Percentiles rank a stretch among this genome's conserved stretches.
Evolutionary conservation across 2,797 vertebrate genomes (phyloP).

Genomic region (Propithecus deckenii): DNA sequence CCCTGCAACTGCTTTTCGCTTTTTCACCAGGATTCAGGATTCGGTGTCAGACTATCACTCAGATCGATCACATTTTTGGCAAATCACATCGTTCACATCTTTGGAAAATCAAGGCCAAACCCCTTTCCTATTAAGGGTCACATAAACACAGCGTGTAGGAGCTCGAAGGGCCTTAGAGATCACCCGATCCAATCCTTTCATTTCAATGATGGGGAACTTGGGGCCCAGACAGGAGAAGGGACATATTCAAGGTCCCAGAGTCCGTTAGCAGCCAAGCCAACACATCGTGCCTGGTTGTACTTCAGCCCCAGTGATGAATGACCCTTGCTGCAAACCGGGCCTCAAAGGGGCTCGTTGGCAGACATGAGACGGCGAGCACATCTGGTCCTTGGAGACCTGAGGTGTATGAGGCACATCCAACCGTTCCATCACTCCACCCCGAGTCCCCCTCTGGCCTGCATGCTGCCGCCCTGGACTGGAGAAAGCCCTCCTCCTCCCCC

Average conservation of each 20-base stretch:
- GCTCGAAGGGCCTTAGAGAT: neutral
- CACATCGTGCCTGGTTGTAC: constrained; percentile 8
- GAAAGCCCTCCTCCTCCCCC: neutral
- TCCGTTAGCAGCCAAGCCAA: neutral
- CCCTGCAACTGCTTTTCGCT: neutral
- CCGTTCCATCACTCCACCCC: neutral
- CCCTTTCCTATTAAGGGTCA: neutral
- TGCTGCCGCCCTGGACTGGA: neutral
- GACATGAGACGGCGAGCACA: neutral
- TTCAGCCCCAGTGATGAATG: constrained; percentile 37
- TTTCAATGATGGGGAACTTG: neutral
- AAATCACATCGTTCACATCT: neutral
- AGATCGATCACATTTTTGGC: neutral
- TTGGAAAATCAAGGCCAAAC: constrained; percentile 14
- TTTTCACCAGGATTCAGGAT: neutral
- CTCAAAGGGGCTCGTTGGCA: neutral
- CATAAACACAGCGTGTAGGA: neutral
- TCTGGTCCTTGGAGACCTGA: constrained; percentile 36
- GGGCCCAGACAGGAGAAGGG: neutral
- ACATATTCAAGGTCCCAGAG: constrained; percentile 7
- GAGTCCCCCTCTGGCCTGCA: neutral
- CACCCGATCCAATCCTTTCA: neutral
- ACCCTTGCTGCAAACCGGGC: neutral
- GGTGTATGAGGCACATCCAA: neutral
- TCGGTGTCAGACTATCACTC: neutral